Percentiles rank a stretch among this genome's conserved stretches.
phyloP scores from a whole-genome alignment of 1,140 invertebrate species.

The Drosophila sp. region DNA sequence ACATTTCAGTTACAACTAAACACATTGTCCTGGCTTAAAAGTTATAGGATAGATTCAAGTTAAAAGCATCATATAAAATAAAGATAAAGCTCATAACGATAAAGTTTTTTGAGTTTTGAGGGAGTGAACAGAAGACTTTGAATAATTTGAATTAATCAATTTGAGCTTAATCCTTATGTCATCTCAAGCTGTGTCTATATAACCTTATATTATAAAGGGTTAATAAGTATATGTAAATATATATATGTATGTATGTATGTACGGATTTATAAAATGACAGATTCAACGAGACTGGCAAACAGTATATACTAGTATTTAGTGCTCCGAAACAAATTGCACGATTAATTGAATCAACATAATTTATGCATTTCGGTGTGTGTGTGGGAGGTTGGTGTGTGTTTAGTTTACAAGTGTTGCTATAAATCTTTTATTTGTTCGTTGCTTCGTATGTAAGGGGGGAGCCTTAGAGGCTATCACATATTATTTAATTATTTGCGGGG shows the following conservation, averaged over 20 bases:
- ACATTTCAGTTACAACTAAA: not conserved
- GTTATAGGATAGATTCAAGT: conserved; percentile 9
- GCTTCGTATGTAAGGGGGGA: conserved; percentile 60
- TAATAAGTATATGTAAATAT: not conserved
- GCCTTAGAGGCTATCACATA: conserved; percentile 78
- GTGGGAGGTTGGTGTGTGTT: no score
- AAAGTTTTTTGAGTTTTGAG: not conserved
- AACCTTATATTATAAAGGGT: not conserved
- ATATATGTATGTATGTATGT: not conserved
- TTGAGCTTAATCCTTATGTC: no score
- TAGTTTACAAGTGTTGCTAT: conserved; percentile 32
- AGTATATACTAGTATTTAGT: conserved; percentile 35
- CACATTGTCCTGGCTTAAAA: not conserved
- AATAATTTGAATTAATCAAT: no score
- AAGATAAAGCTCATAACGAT: not conserved
- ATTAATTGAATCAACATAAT: not conserved
- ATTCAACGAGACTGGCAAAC: conserved; percentile 20
- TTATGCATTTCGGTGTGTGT: no score
- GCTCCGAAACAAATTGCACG: conserved; percentile 58
- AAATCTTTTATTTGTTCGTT: conserved; percentile 49
- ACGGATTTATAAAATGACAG: not conserved
- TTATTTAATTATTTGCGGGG: conserved; percentile 47
- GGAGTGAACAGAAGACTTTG: no score
- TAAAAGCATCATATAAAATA: conserved; percentile 1
- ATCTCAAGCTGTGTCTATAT: not conserved